Conservation (phyloP, 1,140 invertebrate species). For the Teleopsis dalmanni region DNA sequence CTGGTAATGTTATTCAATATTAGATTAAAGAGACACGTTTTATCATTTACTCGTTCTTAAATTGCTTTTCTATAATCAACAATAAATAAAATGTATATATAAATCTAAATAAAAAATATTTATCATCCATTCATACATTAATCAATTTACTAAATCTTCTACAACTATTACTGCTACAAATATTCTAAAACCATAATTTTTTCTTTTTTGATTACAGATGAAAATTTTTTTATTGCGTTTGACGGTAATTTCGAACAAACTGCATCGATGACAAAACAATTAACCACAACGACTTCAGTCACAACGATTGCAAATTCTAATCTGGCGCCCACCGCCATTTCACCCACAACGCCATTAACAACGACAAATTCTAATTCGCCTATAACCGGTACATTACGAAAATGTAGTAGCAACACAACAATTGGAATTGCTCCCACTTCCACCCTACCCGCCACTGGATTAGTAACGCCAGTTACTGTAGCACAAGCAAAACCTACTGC, state of each 20-base stretch:
- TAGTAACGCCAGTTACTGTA: neutral
- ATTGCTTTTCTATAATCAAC: too few relatives aligned
- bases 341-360: neutral
- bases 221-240: neutral
- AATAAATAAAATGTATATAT: too few relatives aligned
- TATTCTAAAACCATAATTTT: neutral
- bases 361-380: constrained; percentile 16
- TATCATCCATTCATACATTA: too few relatives aligned
- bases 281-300: neutral
- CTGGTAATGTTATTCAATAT: too few relatives aligned
- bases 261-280: constrained; percentile 14
- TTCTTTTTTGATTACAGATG: constrained; percentile 1
- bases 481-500: neutral
- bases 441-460: neutral
- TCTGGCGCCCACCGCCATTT: constrained; percentile 8
- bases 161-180: neutral
- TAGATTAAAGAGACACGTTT: too few relatives aligned
- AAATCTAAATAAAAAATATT: too few relatives aligned
- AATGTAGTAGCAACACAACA: neutral
- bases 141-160: neutral
- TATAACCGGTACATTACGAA: neutral
- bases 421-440: neutral
- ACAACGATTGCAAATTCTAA: constrained; percentile 12
- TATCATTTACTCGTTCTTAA: too few relatives aligned
- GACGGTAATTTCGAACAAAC: constrained; percentile 8